These are phyloP conservation scores for Lophotis ruficrista DNA, from an alignment of 2,113 vertebrate genomes.

Conservation along the genomic window DNA sequence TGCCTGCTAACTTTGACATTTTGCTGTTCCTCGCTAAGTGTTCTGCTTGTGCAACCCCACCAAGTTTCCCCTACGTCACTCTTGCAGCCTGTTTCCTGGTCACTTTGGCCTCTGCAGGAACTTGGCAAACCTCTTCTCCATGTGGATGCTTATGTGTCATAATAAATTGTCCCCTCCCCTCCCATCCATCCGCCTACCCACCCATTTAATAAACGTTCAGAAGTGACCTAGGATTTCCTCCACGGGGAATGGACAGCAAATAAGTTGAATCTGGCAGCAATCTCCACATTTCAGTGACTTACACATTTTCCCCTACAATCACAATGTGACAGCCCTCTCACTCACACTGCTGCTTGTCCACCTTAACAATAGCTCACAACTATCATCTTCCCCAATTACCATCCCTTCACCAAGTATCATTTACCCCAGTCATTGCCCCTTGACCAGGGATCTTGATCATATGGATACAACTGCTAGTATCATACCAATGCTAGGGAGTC, in stretches of 20 bases:
- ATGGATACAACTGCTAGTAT: background rate
- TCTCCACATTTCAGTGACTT: background rate
- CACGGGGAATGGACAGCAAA: background rate
- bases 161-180: conserved; percentile 47
- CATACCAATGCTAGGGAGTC: background rate
- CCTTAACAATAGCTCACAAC: background rate
- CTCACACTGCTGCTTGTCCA: background rate
- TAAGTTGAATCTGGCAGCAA: background rate
- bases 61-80: conserved; percentile 78
- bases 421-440: background rate
- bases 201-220: conserved; percentile 17
- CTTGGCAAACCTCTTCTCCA: conserved; percentile 55
- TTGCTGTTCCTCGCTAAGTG: background rate
- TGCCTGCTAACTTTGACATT: background rate
- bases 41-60: conserved; percentile 41
- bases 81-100: conserved; percentile 78
- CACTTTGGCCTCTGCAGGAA: conserved; percentile 73
- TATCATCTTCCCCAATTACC: background rate
- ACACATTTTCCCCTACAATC: background rate
- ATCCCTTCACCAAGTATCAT: background rate
- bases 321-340: background rate
- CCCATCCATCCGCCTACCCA: background rate
- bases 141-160: conserved; percentile 50
- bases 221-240: conserved; percentile 47
- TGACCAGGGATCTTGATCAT: background rate